A percentile compares a stretch with the other conserved stretches of the same genome.
Conservation (phyloP, 2,797 vertebrate genomes). For the Miichthys miiuy region DNA sequence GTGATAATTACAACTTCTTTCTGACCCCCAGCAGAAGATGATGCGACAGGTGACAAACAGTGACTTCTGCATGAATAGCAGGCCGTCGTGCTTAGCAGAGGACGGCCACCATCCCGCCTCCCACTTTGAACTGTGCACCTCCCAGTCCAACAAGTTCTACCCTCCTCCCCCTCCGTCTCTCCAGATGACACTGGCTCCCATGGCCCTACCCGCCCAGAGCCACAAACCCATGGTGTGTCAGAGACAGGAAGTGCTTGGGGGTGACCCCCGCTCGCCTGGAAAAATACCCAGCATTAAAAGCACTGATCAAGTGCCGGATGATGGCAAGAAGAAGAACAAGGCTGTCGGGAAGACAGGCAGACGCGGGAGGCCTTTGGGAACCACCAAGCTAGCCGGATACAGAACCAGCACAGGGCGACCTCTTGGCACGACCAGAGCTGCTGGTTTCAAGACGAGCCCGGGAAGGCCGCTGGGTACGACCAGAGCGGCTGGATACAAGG, state of each 20-base stretch:
- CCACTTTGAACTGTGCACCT: constrained; percentile 94
- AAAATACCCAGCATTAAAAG: constrained; percentile 85
- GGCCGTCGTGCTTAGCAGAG: constrained; percentile 94
- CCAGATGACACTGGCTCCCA: constrained; percentile 84
- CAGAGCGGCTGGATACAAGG: constrained; percentile 98
- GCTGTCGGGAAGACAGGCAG: constrained; percentile 92
- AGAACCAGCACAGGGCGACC: constrained; percentile 98
- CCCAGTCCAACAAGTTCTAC: constrained; percentile 93
- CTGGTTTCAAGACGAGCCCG: constrained; percentile 98
- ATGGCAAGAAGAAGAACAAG: constrained; percentile 94
- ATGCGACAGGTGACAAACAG: constrained; percentile 95
- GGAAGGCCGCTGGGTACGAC: constrained; percentile 97
- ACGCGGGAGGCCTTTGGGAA: constrained; percentile 94
- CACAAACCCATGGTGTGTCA: constrained; percentile 94
- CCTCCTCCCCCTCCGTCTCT: constrained; percentile 84
- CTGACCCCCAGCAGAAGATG: constrained; percentile 88
- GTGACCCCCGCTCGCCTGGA: constrained; percentile 85
- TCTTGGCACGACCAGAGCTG: constrained; percentile 96
- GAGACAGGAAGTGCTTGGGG: constrained; percentile 88
- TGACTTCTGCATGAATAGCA: constrained; percentile 93
- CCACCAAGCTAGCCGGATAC: constrained; percentile 97
- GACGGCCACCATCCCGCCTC: constrained; percentile 90
- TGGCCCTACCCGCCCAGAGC: constrained; percentile 79
- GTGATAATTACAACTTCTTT: constrained; percentile 26
- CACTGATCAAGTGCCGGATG: constrained; percentile 87